Evolutionary conservation across 2,113 vertebrate species (phyloP).

Genomic region (Morone chrysops): DNA sequence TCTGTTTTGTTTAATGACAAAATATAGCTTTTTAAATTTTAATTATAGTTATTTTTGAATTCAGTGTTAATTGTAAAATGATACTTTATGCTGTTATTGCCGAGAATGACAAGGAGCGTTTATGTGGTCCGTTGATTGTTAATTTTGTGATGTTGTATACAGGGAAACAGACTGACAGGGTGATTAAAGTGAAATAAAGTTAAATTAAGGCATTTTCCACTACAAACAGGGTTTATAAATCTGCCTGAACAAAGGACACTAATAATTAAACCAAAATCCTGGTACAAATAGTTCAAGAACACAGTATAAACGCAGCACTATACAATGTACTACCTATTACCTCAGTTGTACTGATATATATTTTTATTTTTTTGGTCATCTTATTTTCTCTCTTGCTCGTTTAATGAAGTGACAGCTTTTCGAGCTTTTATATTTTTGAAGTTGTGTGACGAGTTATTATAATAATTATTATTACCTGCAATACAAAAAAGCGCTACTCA

Average conservation of each 20-base stretch:
- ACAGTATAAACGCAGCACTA: conserved; percentile 79
- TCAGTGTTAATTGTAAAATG: conserved; percentile 50
- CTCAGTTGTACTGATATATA: conserved; percentile 78
- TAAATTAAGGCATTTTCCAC: conserved; percentile 15
- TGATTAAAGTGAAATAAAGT: background rate
- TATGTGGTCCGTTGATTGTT: conserved; percentile 53
- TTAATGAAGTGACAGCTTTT: conserved; percentile 78
- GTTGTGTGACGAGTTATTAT: conserved; percentile 70
- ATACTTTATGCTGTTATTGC: conserved; percentile 2
- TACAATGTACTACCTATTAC: conserved; percentile 80
- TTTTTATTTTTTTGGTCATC: conserved; percentile 34
- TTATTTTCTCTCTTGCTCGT: conserved; percentile 65
- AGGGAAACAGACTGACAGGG: conserved; percentile 47
- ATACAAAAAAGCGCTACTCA: conserved; percentile 58
- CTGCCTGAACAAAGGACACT: conserved; percentile 55
- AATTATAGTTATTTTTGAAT: conserved; percentile 48
- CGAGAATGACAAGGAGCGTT: conserved; percentile 50
- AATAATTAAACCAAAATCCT: conserved; percentile 74
- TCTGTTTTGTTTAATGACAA: conserved; percentile 29
- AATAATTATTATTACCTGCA: conserved; percentile 61
- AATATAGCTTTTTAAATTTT: conserved; percentile 36
- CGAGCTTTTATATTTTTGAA: conserved; percentile 72
- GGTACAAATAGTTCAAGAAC: conserved; percentile 68
- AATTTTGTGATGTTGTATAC: conserved; percentile 52
- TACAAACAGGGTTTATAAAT: conserved; percentile 52